phyloP scores from a whole-genome alignment of 1,140 invertebrate genomes.

The Harpegnathos saltator region DNA sequence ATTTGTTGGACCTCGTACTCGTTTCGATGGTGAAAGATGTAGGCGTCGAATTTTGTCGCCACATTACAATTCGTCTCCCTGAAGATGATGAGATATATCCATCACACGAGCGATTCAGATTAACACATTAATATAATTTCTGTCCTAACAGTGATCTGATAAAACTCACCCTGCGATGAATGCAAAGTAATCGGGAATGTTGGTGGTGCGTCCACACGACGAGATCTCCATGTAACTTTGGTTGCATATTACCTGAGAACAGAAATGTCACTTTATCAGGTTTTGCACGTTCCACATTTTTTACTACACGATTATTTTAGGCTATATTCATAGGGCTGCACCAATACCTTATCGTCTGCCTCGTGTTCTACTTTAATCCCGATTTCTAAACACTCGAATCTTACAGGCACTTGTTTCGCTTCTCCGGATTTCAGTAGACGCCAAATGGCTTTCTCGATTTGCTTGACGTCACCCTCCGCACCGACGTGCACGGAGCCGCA shows the following conservation, averaged over 20 bases:
- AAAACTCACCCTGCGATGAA: constrained; percentile 88
- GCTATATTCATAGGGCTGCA: constrained; percentile 26
- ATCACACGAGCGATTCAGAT: constrained; percentile 30
- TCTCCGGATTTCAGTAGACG: constrained; percentile 78
- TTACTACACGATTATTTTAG: constrained; percentile 30
- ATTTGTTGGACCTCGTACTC: constrained; percentile 85
- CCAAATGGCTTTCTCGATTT: constrained; percentile 86
- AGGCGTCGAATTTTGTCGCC: constrained; percentile 87
- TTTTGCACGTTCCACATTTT: constrained; percentile 11
- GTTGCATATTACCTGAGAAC: constrained; percentile 83
- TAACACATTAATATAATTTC: too few relatives aligned
- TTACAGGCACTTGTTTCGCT: constrained; percentile 79
- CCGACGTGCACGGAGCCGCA: constrained; percentile 85
- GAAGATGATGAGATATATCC: constrained; percentile 74
- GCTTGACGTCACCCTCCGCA: constrained; percentile 85
- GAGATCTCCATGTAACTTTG: constrained; percentile 89
- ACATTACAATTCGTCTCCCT: constrained; percentile 88
- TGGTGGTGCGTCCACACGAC: constrained; percentile 87
- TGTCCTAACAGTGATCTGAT: constrained; percentile 22
- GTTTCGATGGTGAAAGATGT: constrained; percentile 86
- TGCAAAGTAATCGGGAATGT: constrained; percentile 87
- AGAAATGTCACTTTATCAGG: background rate
- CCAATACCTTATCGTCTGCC: constrained; percentile 80
- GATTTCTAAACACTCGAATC: constrained; percentile 86
- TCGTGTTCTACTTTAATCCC: constrained; percentile 84